phyloP scores from a whole-genome alignment of 2,888 invertebrate genomes.

The Auanema sp. region DNA sequence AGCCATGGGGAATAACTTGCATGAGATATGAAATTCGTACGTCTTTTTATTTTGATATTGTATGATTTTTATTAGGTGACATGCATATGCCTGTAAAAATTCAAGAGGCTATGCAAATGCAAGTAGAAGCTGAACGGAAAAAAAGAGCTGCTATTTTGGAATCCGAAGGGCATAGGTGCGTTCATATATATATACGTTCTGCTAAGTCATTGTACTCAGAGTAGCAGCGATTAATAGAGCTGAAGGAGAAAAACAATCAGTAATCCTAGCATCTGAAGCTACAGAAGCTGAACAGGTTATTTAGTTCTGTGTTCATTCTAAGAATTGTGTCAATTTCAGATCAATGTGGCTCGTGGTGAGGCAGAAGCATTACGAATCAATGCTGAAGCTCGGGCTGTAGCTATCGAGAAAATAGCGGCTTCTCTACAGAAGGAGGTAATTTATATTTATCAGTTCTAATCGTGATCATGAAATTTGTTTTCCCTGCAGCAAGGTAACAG shows the following conservation, averaged over 20 bases:
- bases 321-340: constrained; percentile 19
- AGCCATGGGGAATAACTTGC: constrained; percentile 96
- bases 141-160: constrained; percentile 95
- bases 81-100: constrained; percentile 86
- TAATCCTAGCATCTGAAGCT: constrained; percentile 84
- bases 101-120: constrained; percentile 99
- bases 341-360: constrained; percentile 70
- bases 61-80: constrained; percentile 72
- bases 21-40: constrained; percentile 89
- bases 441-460: too few relatives aligned
- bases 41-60: constrained; percentile 33
- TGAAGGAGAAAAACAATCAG: constrained; percentile 79
- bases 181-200: neutral
- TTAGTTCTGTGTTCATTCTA: neutral
- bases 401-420: constrained; percentile 78
- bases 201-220: constrained; percentile 48
- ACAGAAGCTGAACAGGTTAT: constrained; percentile 75
- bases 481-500: constrained; percentile 25
- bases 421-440: constrained; percentile 3
- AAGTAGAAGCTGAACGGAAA: constrained; percentile 95
- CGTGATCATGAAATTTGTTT: too few relatives aligned
- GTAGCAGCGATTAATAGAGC: constrained; percentile 84
- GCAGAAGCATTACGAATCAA: constrained; percentile 86
- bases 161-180: constrained; percentile 75
- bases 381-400: constrained; percentile 85